Base-by-base conservation (phyloP, 1,140 invertebrate genomes). In the Drosophila auraria region DNA sequence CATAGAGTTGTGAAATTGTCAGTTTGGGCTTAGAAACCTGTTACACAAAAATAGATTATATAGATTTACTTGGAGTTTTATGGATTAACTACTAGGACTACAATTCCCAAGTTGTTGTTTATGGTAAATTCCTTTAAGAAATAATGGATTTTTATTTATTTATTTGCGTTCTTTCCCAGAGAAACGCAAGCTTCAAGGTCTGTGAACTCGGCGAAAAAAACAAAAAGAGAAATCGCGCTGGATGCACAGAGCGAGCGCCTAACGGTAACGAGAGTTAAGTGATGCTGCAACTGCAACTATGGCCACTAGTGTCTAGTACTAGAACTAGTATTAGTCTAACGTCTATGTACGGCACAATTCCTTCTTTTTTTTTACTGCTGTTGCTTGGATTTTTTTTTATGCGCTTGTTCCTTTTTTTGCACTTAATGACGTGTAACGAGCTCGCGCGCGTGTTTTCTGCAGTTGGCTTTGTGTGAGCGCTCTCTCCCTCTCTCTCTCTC, bases 361-460 rank as follows among this genome's bases (percentile, higher is more conserved):
- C 63, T 64, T 63, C 49, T 64, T 82, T 82, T 82, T 54, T 54
- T 51, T 56, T 27, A 6, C 53, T n/a, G 23, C 14, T 38, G 54
- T 23, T 54, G 33, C 15, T 56, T 56, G 33, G 20, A 9, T 40
- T 49, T 57, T 62, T 76, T 66, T 82, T 82, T 82, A 84, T 86
- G 83, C 72, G 72, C 70, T 61, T 83, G 80, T 87, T 87, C 84
- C 89, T 87, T 80, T 89, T 87, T 73, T 87, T 87, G 84, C 83
- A 87, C 83, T 89, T 87, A 89, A 87, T 87, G 84, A 87, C 83
- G 84, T 87, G 83, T 87, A 87, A 87, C 80, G 75, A 78, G 64
- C 72, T 61, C 64, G 71, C 76, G 83, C 83, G 76, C 80, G 83
- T 87, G 69, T 80, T 87, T 87, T 75, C 54, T 56, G 62, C 78